A percentile compares a stretch with the other conserved stretches of the same genome.
Evolutionary conservation across 2,888 invertebrate species (phyloP).

Genomic region (Argyra leucocephala): DNA sequence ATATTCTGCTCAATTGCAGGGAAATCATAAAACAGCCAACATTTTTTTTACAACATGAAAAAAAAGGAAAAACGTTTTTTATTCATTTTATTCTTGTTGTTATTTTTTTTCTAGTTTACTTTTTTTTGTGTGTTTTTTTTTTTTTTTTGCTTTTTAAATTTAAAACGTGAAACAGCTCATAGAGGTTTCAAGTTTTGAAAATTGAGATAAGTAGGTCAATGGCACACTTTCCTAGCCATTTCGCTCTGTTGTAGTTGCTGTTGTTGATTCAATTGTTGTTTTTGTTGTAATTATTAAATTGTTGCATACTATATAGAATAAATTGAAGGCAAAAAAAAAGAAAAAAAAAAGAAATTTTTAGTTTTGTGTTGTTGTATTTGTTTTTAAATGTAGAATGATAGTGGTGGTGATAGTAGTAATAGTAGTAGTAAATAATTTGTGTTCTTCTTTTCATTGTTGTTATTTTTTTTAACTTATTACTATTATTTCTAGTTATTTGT

Average conservation of each 20-base stretch:
- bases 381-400: no score
- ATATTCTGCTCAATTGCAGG: no score
- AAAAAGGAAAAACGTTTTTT: neutral
- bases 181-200: neutral
- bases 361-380: neutral
- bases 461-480: neutral
- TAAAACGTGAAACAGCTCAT: slow-evolving; percentile 1
- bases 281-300: neutral
- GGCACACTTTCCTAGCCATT: slow-evolving; percentile 17
- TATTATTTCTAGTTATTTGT: neutral
- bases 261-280: neutral
- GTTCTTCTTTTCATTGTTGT: no score
- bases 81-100: neutral
- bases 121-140: neutral
- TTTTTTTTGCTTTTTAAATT: neutral
- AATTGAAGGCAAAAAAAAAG: neutral
- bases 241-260: neutral
- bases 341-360: neutral
- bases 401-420: neutral
- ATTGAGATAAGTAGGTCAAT: slow-evolving; percentile 18
- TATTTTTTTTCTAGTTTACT: neutral
- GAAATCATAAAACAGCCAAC: neutral
- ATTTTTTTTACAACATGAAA: no score
- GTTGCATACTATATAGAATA: neutral
- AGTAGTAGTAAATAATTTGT: neutral